Evolutionary conservation across 2,113 vertebrate species (phyloP), one percentile per base, ranked within the genome.

Genomic region (Gasterosteus nipponicus): DNA sequence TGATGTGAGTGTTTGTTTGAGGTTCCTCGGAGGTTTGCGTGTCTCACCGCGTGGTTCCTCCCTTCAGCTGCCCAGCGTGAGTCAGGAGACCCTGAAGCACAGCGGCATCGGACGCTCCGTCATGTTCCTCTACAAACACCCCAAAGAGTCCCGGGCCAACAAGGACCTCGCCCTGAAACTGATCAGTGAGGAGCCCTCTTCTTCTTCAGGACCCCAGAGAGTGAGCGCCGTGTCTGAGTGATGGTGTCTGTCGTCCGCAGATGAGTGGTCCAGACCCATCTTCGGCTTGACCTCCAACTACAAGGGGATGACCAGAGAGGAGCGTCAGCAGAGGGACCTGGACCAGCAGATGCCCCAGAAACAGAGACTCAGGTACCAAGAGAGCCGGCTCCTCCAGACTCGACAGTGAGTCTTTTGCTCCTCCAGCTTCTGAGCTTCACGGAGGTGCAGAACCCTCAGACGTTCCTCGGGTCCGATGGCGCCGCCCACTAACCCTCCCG

Each of bases 61-160:
- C 70, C 53, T 38, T 16, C 87, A 99, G 98, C 92, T 99, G 29
- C 98, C 98, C 89, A 98, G 96, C 12, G 98, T 99, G 73, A 99
- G 97, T 69, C 98, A 99, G 79, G 98, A 99, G 92, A 99, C 98
- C 0, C 93, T 99, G 93, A 99, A 99, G 85, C 97, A 98, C 90
- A 99, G 98, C 22, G 98, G 97, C 12, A 99, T 99, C 73, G 98
- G 98, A 0, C 95, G 98, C 60, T 93, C 97, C 82, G 98, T 99
- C 87, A 99, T 99, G 98, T 99, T 97, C 85, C 96, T 99, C 6
- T 99, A 99, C 94, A 99, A 99, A 86, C 98, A 99, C 73, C 98
- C 98, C 75, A 99, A 99, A 94, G 98, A 99, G 70, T 98, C 97
- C 0, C 92, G 98, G 1, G 75, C 94, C 1, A 99, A 99, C 95